These are phyloP conservation scores for Neocrepidodera transversa DNA, from an alignment of 2,888 invertebrate species.

Conservation along the genomic window DNA sequence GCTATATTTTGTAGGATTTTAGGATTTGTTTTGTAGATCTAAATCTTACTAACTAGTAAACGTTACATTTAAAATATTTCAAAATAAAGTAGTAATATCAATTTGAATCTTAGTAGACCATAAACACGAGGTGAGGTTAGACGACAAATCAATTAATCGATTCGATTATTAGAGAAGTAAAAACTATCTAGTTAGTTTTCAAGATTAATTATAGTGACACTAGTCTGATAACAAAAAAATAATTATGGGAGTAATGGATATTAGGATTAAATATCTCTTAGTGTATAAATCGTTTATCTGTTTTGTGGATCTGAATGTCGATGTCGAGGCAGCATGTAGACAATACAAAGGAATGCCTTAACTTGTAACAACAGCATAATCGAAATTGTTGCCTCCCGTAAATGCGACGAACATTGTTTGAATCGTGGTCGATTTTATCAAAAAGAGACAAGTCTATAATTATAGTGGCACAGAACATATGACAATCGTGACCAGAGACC, in stretches of 20 bases:
- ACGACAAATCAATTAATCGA: too few species aligned
- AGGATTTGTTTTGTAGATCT: too few species aligned
- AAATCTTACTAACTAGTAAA: too few species aligned
- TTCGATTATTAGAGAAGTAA: too few species aligned
- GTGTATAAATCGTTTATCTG: slow-evolving; percentile 15
- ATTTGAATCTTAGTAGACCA: too few species aligned
- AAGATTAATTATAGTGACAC: too few species aligned
- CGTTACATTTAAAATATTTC: too few species aligned
- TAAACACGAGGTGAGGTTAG: too few species aligned
- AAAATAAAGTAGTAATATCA: too few species aligned
- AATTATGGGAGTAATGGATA: neutral
- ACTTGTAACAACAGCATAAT: slow-evolving; percentile 34
- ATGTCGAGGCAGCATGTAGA: slow-evolving; percentile 26
- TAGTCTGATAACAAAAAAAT: too few species aligned
- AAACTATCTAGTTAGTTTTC: too few species aligned
- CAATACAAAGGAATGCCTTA: slow-evolving; percentile 35
- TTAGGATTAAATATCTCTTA: slow-evolving; percentile 6
- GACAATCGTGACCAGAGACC: slow-evolving; percentile 55
- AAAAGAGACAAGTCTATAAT: slow-evolving; percentile 40
- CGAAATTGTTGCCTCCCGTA: slow-evolving; percentile 34
- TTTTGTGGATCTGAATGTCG: slow-evolving; percentile 21
- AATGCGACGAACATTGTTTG: slow-evolving; percentile 36
- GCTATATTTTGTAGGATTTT: too few species aligned
- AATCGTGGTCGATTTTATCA: slow-evolving; percentile 40
- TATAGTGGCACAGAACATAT: slow-evolving; percentile 49